Percentiles rank a stretch among this genome's conserved stretches.
Conservation (phyloP, 2,888 invertebrate species). For the Caenorhabditis sp. region DNA sequence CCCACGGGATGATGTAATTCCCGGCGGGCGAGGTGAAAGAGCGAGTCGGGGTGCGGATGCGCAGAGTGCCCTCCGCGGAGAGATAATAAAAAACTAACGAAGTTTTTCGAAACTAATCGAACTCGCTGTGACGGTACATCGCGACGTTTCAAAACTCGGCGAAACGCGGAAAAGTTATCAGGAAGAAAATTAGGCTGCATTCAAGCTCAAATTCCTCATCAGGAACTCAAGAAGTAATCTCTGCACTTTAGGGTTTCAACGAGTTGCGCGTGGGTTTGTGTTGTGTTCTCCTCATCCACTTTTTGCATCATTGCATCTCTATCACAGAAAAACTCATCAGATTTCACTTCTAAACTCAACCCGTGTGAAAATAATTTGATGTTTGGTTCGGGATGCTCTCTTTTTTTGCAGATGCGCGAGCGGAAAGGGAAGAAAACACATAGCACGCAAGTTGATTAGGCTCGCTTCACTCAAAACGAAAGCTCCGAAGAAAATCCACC, state of each 20-base stretch:
- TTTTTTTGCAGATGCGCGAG: conserved; percentile 8
- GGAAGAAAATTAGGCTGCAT: not conserved
- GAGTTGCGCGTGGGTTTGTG: too few species aligned
- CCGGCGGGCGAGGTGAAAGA: conserved; percentile 40
- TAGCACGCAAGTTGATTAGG: conserved; percentile 44
- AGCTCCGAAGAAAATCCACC: conserved; percentile 5
- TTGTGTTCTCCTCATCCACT: too few species aligned
- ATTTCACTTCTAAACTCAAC: conserved; percentile 10
- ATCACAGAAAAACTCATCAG: not conserved
- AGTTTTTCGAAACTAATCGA: conserved; percentile 50
- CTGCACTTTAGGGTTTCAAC: conserved; percentile 21
- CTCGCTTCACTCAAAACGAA: conserved; percentile 28
- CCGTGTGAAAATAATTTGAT: conserved; percentile 10
- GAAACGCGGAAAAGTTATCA: conserved; percentile 16
- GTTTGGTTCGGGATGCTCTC: conserved; percentile 15
- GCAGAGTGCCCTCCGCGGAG: conserved; percentile 41
- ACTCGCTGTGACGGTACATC: conserved; percentile 17
- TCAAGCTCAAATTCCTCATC: too few species aligned
- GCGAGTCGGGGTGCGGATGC: conserved; percentile 41
- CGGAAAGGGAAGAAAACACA: conserved; percentile 3
- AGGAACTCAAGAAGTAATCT: too few species aligned
- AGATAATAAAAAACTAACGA: conserved; percentile 34
- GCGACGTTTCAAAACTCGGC: conserved; percentile 27
- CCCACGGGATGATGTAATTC: conserved; percentile 57
- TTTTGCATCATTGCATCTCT: conserved; percentile 9